Evolutionary conservation across 2,797 vertebrate genomes (phyloP).

Genomic region (Enteromius afrohamiltoni): DNA sequence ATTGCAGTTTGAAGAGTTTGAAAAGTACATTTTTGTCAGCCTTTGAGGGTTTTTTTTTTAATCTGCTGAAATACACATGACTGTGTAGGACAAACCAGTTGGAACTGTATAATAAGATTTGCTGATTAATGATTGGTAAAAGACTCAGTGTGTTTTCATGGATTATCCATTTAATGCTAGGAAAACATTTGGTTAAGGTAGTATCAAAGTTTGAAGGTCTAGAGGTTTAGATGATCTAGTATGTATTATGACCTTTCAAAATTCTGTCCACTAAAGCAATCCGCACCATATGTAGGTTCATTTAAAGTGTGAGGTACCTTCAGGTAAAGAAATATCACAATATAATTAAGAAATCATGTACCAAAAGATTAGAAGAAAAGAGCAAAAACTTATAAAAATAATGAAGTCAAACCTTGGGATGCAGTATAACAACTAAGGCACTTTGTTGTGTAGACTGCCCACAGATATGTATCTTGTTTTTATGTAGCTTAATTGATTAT

Average conservation of each 20-base stretch:
- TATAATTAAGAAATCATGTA: background rate
- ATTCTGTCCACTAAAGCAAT: background rate
- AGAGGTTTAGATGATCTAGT: background rate
- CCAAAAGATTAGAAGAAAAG: background rate
- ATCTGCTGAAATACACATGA: background rate
- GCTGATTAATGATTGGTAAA: background rate
- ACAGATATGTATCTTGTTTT: background rate
- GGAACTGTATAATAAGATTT: background rate
- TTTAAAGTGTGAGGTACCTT: background rate
- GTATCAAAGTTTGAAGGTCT: background rate
- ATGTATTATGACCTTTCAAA: background rate
- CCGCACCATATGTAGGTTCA: background rate
- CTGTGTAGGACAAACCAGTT: background rate
- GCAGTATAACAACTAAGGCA: background rate
- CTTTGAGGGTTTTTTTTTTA: too few relatives aligned
- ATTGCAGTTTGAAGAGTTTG: background rate
- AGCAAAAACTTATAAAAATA: background rate
- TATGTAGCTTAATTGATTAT: background rate
- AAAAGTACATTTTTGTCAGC: background rate
- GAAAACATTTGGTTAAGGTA: too few relatives aligned
- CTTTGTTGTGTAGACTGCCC: background rate
- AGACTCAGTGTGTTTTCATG: too few relatives aligned
- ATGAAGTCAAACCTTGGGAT: background rate
- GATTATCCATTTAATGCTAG: background rate
- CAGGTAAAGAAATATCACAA: conserved; percentile 7